These are phyloP conservation scores for Orycteropus afer DNA, from an alignment of 2,113 vertebrate genomes.

Conservation along the genomic window DNA sequence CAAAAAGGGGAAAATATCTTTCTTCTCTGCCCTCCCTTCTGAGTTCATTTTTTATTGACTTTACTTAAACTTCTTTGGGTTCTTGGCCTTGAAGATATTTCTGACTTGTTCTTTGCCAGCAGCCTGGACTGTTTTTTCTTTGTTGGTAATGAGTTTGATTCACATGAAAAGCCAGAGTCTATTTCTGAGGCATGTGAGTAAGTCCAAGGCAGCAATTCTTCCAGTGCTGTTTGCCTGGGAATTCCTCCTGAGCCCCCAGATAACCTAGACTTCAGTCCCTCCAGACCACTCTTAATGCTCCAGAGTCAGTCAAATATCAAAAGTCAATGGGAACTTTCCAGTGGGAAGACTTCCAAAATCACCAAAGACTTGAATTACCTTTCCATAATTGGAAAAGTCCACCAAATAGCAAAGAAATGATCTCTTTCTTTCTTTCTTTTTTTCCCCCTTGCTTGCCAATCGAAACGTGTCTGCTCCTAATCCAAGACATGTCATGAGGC, in stretches of 20 bases:
- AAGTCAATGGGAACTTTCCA: conserved; percentile 52
- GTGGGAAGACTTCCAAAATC: conserved; percentile 55
- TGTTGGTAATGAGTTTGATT: conserved; percentile 30
- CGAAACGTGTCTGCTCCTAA: conserved; percentile 48
- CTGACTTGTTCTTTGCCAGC: not conserved
- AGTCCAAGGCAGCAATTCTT: not conserved
- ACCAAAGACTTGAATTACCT: conserved; percentile 73
- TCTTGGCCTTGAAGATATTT: not conserved
- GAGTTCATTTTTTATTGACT: conserved; percentile 28
- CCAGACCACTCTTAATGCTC: not conserved
- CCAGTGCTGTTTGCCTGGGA: not conserved
- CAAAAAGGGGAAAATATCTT: not conserved
- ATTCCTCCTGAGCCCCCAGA: not conserved
- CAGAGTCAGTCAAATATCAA: conserved; percentile 57
- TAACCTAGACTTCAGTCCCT: not conserved
- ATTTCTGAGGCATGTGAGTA: not conserved
- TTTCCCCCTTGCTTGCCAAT: conserved; percentile 51
- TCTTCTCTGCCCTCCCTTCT: not conserved
- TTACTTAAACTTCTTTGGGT: not conserved
- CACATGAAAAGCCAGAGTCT: not conserved
- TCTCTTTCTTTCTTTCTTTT: not conserved
- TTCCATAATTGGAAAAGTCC: conserved; percentile 63
- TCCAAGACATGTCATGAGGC: conserved; percentile 68
- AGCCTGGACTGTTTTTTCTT: not conserved
- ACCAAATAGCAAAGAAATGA: conserved; percentile 48